Percentiles rank a stretch among this genome's conserved stretches.
Conservation (phyloP, 2,888 invertebrate genomes). For the Tetanocera ferruginea region DNA sequence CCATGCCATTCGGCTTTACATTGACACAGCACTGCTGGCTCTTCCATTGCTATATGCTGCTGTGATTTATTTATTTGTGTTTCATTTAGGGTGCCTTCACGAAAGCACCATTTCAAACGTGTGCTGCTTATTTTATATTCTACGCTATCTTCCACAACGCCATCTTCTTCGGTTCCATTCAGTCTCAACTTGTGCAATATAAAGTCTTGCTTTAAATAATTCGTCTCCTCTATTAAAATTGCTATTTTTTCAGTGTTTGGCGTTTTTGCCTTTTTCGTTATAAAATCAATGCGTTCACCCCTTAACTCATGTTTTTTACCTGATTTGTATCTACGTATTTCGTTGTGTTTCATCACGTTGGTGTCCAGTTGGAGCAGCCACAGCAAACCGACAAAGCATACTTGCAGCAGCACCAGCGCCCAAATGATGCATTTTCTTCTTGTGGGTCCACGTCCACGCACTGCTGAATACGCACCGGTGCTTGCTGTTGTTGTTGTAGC, state of each 20-base stretch:
- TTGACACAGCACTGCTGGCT: conserved; percentile 68
- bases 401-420: conserved; percentile 63
- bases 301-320: not conserved
- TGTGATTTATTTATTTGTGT: conserved; percentile 17
- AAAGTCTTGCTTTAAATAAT: not conserved
- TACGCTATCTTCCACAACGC: conserved; percentile 41
- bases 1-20: conserved; percentile 78
- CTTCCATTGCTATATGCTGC: conserved; percentile 24
- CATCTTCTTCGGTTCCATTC: conserved; percentile 52
- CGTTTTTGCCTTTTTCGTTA: not conserved
- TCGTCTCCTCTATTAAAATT: not conserved
- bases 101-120: conserved; percentile 58
- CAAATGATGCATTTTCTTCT: conserved; percentile 62
- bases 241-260: not conserved
- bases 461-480: not conserved
- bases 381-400: conserved; percentile 64
- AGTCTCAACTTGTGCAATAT: conserved; percentile 1
- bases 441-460: conserved; percentile 49
- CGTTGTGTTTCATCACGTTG: not conserved
- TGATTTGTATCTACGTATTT: not conserved
- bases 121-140: not conserved
- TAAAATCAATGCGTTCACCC: conserved; percentile 4
- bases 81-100: conserved; percentile 59
- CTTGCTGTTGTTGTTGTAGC: not conserved
- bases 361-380: conserved; percentile 61